Evolutionary conservation across 2,888 invertebrate species (phyloP), one percentile per base, ranked within the genome.

Genomic region (Hydriomena furcata): DNA sequence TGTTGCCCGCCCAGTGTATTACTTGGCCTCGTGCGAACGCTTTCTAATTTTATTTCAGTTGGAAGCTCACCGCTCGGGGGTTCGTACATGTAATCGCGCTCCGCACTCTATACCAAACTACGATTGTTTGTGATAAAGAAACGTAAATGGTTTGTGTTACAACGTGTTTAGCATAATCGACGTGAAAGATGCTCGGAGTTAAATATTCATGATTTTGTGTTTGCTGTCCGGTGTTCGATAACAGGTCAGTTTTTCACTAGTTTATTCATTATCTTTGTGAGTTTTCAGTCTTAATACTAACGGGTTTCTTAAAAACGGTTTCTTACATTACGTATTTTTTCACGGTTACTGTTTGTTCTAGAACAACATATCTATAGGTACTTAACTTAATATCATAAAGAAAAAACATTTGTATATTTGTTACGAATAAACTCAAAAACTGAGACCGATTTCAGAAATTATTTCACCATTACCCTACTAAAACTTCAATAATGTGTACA

Each of bases 241-340:
- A 82, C 84, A 85, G 85, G 85, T 86, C 68, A 74, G 84, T 71
- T 68, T 68, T 65, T 68, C 59, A 61, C 60, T 61, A 63, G 49
- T 60, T 64, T 51, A 52, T 55, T 60, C 35, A 58, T 62, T 55
- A 47, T 45, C 44, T 44, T 42, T 49, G 51, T 50, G 37, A 48
- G 34, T 48, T 50, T 53, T 28, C 25, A 45, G 43, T 51, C 53
- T 51, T 43, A 43, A 59, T 48, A 50, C 47, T 21, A 30, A 43
- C 24, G 30, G 28, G 41, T 44, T 47, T n/a, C 4, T 35, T 8
- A 25, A 13, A 35, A 21, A 7, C 24, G 23, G 31, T 12, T 17
- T 17, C n/a, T n/a, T n/a, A n/a, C n/a, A n/a, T n/a, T n/a, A n/a
- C n/a, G n/a, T n/a, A n/a, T n/a, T n/a, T n/a, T n/a, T n/a, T n/a